These are phyloP conservation scores for Holothuria leucospilota DNA, from an alignment of 53 echinoderm and acorn worm species.

Conservation along the genomic window DNA sequence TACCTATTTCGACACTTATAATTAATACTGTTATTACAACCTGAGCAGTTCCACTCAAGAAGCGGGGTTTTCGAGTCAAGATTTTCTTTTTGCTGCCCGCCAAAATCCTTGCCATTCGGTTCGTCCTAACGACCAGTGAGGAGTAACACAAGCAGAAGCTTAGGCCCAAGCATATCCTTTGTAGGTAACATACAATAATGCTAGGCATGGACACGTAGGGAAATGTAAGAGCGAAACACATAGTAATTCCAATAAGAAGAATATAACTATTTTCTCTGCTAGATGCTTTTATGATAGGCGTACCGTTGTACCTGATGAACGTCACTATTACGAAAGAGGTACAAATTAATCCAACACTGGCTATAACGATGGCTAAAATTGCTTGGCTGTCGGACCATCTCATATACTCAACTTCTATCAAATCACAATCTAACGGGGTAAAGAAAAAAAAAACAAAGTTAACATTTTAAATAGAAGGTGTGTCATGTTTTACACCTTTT, in stretches of 20 bases:
- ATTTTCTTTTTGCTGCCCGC: slow-evolving; percentile 97
- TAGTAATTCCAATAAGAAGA: slow-evolving; percentile 80
- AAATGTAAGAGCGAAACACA: slow-evolving; percentile 87
- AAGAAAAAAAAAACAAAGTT: not conserved
- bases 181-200: slow-evolving; percentile 79
- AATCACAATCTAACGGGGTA: slow-evolving; percentile 67
- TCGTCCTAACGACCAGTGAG: slow-evolving; percentile 87
- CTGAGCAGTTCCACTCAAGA: slow-evolving; percentile 91
- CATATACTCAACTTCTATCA: slow-evolving; percentile 83
- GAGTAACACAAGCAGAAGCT: slow-evolving; percentile 95
- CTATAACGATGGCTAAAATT: slow-evolving; percentile 78
- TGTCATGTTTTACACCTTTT: too few species aligned
- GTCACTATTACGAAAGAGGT: slow-evolving; percentile 88
- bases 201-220: slow-evolving; percentile 82
- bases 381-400: slow-evolving; percentile 85
- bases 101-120: slow-evolving; percentile 93
- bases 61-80: slow-evolving; percentile 90
- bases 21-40: slow-evolving; percentile 92
- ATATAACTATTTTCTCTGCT: slow-evolving; percentile 97
- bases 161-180: slow-evolving; percentile 79
- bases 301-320: slow-evolving; percentile 87
- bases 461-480: not conserved
- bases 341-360: slow-evolving; percentile 78
- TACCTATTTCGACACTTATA: slow-evolving; percentile 73
- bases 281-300: slow-evolving; percentile 95